These are phyloP conservation scores for Calidris pygmaea DNA, from an alignment of 2,113 vertebrate species.

Conservation along the genomic window DNA sequence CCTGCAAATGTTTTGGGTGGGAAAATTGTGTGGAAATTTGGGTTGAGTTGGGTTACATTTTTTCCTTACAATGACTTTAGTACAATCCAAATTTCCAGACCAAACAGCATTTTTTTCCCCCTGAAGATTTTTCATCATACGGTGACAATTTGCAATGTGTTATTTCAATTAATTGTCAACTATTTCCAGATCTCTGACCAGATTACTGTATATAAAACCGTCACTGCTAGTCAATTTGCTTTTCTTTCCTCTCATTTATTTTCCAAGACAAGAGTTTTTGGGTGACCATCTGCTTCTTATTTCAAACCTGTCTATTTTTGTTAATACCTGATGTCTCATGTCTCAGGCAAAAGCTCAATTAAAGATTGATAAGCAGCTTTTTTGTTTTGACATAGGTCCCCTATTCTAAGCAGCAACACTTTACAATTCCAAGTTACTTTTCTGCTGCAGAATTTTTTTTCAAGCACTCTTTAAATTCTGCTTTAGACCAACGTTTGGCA, in stretches of 20 bases:
- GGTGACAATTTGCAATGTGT: conserved; percentile 72
- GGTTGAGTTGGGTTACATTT: conserved; percentile 51
- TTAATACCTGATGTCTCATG: conserved; percentile 32
- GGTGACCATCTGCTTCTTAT: conserved; percentile 65
- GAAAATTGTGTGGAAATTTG: conserved; percentile 60
- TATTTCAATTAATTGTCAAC: conserved; percentile 72
- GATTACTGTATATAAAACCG: conserved; percentile 58
- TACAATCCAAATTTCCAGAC: conserved; percentile 71
- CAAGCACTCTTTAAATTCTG: neutral
- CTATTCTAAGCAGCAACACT: neutral
- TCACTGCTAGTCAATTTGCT: conserved; percentile 40
- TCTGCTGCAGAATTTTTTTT: neutral
- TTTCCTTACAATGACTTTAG: conserved; percentile 64
- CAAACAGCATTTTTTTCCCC: conserved; percentile 54
- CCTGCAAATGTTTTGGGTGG: conserved; percentile 27
- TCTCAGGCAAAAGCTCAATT: neutral
- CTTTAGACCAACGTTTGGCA: neutral
- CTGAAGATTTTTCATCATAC: conserved; percentile 62
- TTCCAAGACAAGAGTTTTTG: conserved; percentile 58
- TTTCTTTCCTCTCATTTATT: conserved; percentile 51
- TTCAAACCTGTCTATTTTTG: conserved; percentile 59
- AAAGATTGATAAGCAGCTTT: neutral
- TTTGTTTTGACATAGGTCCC: neutral
- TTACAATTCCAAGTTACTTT: neutral
- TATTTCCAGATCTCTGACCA: conserved; percentile 66